Base-by-base conservation (phyloP, 2,113 vertebrate genomes). In the Mastomys coucha region DNA sequence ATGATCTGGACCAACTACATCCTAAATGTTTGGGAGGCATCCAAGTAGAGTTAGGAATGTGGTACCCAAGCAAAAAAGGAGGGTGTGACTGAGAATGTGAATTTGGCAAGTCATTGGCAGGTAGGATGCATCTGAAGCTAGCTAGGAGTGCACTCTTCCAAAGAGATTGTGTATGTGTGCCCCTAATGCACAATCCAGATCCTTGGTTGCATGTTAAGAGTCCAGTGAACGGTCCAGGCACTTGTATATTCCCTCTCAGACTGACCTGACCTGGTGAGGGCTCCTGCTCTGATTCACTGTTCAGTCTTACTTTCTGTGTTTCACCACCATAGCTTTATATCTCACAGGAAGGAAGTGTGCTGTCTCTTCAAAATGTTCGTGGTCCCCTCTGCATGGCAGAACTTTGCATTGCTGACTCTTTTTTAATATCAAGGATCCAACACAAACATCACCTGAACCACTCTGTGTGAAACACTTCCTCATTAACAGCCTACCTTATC, bases 21-120 rank as follows among this genome's bases (percentile, higher is more conserved):
- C 67, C 39, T 70, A 53, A 51, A 4, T 80, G 36, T 67, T 89
- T 81, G 70, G n/a, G 45, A 82, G 12, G 72, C 11, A 53, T 92
- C 53, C 86, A 39, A n/a, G 78, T 42, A 51, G 77, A 89, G 78
- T 97, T 86, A 58, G 67, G 80, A 77, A 81, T 67, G 42, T 14
- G 58, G 4, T 58, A 22, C 53, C 49, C n/a, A 16, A 56, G 67
- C 82, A 81, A 20, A 51, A 36, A 39, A 96, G 53, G 76, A 88
- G 53, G 39, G 31, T 70, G 56, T 91, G 7, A 22, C 60, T 81
- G 17, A 78, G 26, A 49, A 42, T 4, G 7, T 22, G 19, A 26
- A 17, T 78, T 28, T 33, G 69, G 84, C 53, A 31, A 67, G 7
- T 22, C 56, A 16, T 65, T 51, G 14, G 63, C 67, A 63, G 12